A percentile compares a stretch with the other conserved stretches of the same genome.
phyloP scores from a whole-genome alignment of 1,140 invertebrate species.

The Diabrotica undecimpunctata region DNA sequence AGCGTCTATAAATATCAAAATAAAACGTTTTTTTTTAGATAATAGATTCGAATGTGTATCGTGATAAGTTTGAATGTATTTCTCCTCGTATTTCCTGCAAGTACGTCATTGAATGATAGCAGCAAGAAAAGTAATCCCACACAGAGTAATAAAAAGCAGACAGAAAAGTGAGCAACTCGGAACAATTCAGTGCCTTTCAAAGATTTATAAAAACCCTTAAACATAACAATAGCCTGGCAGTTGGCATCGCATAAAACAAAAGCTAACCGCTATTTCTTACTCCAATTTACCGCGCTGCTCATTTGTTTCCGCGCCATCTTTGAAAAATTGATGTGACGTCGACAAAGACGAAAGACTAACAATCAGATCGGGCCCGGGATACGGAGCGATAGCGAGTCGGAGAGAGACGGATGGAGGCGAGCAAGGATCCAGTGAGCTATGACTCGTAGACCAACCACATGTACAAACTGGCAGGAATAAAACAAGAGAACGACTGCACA shows the following conservation, averaged over 20 bases:
- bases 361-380: conserved; percentile 40
- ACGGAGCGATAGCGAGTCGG: conserved; percentile 28
- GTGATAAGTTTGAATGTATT: too few species aligned
- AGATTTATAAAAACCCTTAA: conserved; percentile 46
- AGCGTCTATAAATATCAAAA: too few species aligned
- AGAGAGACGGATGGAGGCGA: conserved; percentile 23
- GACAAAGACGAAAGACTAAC: conserved; percentile 46
- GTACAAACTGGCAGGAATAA: conserved; percentile 34
- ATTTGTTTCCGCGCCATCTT: conserved; percentile 48
- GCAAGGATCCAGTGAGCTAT: conserved; percentile 36
- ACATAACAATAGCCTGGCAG: conserved; percentile 45
- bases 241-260: conserved; percentile 49
- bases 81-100: neutral
- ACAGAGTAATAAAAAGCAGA: conserved; percentile 41
- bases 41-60: too few species aligned
- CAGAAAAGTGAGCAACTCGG: conserved; percentile 27
- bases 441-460: conserved; percentile 39
- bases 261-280: conserved; percentile 50
- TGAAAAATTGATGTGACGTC: conserved; percentile 49
- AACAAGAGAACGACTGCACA: conserved; percentile 35
- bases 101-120: neutral
- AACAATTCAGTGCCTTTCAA: conserved; percentile 39
- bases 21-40: too few species aligned
- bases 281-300: conserved; percentile 47
- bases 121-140: conserved; percentile 36